phyloP scores from a whole-genome alignment of 2,888 invertebrate genomes.

The Acleris cristana region DNA sequence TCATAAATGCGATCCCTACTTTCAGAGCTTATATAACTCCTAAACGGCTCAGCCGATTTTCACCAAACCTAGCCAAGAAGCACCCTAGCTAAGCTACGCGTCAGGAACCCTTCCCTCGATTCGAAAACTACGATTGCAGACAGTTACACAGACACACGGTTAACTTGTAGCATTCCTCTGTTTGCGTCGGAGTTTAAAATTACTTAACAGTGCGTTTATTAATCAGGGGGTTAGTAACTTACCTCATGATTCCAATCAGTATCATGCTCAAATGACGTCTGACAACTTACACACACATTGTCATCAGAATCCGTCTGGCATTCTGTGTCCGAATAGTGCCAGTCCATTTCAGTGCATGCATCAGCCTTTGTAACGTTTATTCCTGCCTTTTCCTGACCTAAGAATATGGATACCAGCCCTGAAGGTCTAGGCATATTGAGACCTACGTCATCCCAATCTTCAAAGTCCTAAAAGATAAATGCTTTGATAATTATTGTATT shows the following conservation, averaged over 20 bases:
- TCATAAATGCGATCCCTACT: no score
- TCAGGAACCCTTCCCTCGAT: no score
- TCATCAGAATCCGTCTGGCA: slow-evolving; percentile 80
- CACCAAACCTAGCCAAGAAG: no score
- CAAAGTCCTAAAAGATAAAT: slow-evolving; percentile 86
- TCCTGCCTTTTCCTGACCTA: slow-evolving; percentile 74
- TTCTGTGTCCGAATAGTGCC: slow-evolving; percentile 55
- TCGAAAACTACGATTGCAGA: no score
- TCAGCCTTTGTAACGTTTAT: slow-evolving; percentile 69
- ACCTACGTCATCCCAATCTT: slow-evolving; percentile 96
- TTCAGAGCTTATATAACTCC: no score
- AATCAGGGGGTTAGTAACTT: slow-evolving; percentile 1
- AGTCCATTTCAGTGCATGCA: slow-evolving; percentile 76
- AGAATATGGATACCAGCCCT: slow-evolving; percentile 87
- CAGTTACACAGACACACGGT: no score
- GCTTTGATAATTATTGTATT: no score
- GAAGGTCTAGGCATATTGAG: slow-evolving; percentile 92
- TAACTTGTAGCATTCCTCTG: no score
- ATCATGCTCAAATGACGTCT: slow-evolving; percentile 65
- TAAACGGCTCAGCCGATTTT: no score
- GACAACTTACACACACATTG: slow-evolving; percentile 74
- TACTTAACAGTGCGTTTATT: no score
- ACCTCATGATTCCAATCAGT: slow-evolving; percentile 79
- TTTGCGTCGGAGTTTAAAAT: no score
- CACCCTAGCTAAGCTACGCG: no score